phyloP scores from a whole-genome alignment of 2,797 vertebrate genomes.

The Hydrocynus forskahlii region DNA sequence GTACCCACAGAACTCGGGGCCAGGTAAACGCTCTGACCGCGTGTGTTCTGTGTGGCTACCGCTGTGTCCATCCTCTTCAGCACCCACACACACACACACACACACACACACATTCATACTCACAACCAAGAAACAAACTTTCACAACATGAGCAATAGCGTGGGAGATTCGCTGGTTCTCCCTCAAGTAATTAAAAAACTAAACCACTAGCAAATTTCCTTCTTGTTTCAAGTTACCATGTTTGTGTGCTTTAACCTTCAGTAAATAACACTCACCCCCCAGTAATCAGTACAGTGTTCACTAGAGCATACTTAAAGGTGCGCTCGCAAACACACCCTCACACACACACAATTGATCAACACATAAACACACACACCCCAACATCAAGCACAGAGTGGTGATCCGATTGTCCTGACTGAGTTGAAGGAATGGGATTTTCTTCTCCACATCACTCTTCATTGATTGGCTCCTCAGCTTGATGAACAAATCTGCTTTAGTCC shows the following conservation, averaged over 20 bases:
- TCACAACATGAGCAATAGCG: conserved; percentile 41
- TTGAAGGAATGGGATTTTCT: conserved; percentile 53
- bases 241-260: background rate
- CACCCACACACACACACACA: conserved; percentile 32
- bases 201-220: background rate
- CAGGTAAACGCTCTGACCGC: conserved; percentile 84
- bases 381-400: conserved; percentile 45
- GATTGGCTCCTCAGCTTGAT: conserved; percentile 72
- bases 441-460: conserved; percentile 65
- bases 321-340: conserved; percentile 61
- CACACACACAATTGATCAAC: conserved; percentile 35
- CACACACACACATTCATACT: conserved; percentile 24
- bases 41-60: conserved; percentile 81
- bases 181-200: background rate
- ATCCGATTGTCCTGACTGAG: conserved; percentile 44
- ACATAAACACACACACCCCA: background rate
- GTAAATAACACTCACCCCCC: background rate
- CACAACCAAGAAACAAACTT: conserved; percentile 15
- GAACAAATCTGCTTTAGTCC: conserved; percentile 72
- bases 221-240: background rate
- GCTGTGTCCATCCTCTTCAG: conserved; percentile 56
- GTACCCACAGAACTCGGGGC: conserved; percentile 84
- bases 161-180: conserved; percentile 5
- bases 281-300: background rate
- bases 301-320: conserved; percentile 9